A percentile compares a stretch with the other conserved stretches of the same genome.
These are phyloP conservation scores for Portevinia maculata DNA, from an alignment of 2,888 invertebrate species.

Conservation along the genomic window DNA sequence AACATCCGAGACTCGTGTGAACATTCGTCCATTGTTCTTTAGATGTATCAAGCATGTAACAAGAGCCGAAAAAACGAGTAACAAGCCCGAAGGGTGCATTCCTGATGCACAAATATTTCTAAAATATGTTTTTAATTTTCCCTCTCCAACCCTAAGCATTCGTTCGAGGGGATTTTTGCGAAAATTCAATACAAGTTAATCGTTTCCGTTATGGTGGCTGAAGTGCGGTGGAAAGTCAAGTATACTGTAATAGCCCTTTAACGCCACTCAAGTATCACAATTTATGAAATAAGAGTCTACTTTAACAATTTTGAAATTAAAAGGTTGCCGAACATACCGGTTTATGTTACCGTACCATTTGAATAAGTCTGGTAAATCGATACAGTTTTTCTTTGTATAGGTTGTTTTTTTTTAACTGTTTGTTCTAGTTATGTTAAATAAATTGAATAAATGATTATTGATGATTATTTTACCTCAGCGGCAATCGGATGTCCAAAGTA, in stretches of 20 bases:
- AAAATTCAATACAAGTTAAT: conserved; percentile 64
- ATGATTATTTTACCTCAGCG: too few relatives aligned
- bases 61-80: conserved; percentile 45
- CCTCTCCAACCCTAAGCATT: conserved; percentile 36
- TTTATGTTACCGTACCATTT: neutral
- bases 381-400: too few relatives aligned
- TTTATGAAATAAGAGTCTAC: conserved; percentile 43
- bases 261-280: conserved; percentile 46
- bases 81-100: conserved; percentile 18
- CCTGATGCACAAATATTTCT: conserved; percentile 60
- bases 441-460: too few relatives aligned
- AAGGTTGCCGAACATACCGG: neutral
- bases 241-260: conserved; percentile 40
- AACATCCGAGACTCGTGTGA: conserved; percentile 69
- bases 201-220: conserved; percentile 41
- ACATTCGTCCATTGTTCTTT: conserved; percentile 54
- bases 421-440: neutral
- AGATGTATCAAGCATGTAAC: conserved; percentile 63
- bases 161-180: conserved; percentile 33
- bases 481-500: too few relatives aligned
- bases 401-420: neutral
- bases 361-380: neutral
- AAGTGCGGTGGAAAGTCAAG: conserved; percentile 63
- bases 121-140: conserved; percentile 67
- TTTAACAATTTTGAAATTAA: conserved; percentile 1